Evolutionary conservation across 2,113 vertebrate species (phyloP).

Genomic region (Dasyornis broadbenti): DNA sequence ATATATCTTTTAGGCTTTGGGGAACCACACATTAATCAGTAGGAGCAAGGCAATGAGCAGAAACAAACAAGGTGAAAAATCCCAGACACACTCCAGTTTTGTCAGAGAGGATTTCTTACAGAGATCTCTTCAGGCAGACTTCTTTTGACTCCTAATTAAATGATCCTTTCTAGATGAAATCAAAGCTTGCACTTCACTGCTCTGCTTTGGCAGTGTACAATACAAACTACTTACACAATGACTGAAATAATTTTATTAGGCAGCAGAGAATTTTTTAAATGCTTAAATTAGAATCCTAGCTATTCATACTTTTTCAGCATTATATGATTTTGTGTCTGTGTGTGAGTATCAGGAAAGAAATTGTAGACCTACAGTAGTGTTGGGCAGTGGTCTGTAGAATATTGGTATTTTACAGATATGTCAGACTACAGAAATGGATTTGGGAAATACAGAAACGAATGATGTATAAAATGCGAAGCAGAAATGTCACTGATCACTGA

Average conservation of each 20-base stretch:
- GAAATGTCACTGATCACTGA: conserved; percentile 47
- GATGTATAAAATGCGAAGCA: conserved; percentile 30
- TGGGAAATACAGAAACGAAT: not conserved
- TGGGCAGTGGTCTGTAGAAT: not conserved
- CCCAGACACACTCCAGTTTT: conserved; percentile 8
- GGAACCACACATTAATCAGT: not conserved
- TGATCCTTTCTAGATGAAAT: not conserved
- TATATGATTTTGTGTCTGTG: not conserved
- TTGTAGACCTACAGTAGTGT: not conserved
- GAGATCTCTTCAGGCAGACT: not conserved
- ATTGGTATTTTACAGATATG: not conserved
- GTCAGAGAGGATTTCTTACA: not conserved
- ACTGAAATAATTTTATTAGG: not conserved
- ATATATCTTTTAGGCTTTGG: conserved; percentile 14
- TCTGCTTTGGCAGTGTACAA: not conserved
- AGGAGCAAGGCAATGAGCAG: not conserved
- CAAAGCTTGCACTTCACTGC: not conserved
- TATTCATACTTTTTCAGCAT: not conserved
- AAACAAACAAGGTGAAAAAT: conserved; percentile 30
- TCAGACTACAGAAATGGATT: conserved; percentile 5
- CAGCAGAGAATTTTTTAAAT: not conserved
- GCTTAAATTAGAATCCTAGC: not conserved
- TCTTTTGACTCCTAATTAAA: not conserved
- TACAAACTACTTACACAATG: not conserved
- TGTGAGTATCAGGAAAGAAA: not conserved